Percentiles rank a stretch among this genome's conserved stretches.
Conservation (phyloP, 2,888 invertebrate species). For the Halictus quadricinctus region DNA sequence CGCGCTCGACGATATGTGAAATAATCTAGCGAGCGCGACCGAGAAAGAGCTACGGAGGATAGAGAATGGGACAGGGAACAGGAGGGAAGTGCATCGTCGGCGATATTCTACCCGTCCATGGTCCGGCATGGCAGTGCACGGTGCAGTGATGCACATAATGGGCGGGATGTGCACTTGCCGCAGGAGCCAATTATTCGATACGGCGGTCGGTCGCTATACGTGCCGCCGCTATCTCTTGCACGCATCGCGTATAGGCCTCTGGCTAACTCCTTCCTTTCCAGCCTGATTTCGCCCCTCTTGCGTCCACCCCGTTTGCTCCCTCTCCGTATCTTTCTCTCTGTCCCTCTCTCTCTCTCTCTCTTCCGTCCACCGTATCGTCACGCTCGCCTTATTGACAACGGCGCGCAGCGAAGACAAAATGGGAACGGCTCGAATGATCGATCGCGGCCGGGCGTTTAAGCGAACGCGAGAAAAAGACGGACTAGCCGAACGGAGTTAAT, state of each 20-base stretch:
- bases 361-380: conserved; percentile 30
- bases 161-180: conserved; percentile 82
- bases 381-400: conserved; percentile 49
- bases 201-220: conserved; percentile 76
- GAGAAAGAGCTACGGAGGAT: conserved; percentile 34
- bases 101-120: conserved; percentile 68
- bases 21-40: conserved; percentile 42
- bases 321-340: conserved; percentile 6
- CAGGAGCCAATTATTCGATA: conserved; percentile 83
- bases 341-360: conserved; percentile 31
- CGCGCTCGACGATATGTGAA: conserved; percentile 31
- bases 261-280: conserved; percentile 70
- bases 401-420: conserved; percentile 22
- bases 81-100: conserved; percentile 64
- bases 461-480: conserved; percentile 22
- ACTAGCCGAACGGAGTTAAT: neutral
- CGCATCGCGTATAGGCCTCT: conserved; percentile 77
- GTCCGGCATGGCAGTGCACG: conserved; percentile 72
- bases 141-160: conserved; percentile 81
- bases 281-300: conserved; percentile 59
- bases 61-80: conserved; percentile 38
- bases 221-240: conserved; percentile 78
- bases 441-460: conserved; percentile 15
- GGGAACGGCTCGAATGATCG: conserved; percentile 42
- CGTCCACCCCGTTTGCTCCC: conserved; percentile 31